Evolutionary conservation across 1,140 invertebrate species (phyloP).

Genomic region (Drosophila oshimai): DNA sequence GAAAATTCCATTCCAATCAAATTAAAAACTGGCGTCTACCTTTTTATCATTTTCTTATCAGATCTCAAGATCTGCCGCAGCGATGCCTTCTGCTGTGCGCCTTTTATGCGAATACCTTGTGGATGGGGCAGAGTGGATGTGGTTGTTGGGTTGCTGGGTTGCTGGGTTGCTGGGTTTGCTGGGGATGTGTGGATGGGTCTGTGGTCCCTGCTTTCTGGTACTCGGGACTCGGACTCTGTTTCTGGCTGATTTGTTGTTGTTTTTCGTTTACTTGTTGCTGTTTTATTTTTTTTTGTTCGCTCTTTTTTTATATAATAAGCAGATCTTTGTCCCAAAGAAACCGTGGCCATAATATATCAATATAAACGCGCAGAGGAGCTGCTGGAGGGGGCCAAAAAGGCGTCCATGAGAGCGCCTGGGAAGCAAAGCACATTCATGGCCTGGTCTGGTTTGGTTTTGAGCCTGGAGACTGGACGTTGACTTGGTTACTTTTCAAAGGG

Average conservation of each 20-base stretch:
- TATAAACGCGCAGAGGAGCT: constrained; percentile 60
- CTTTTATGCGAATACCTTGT: constrained; percentile 60
- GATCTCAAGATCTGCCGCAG: constrained; percentile 81
- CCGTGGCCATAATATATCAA: constrained; percentile 82
- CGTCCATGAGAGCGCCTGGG: constrained; percentile 70
- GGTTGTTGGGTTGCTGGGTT: too few species aligned
- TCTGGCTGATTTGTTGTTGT: constrained; percentile 63
- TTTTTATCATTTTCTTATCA: constrained; percentile 83
- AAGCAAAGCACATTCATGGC: constrained; percentile 77
- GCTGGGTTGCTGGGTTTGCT: constrained; percentile 3
- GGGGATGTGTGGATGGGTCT: constrained; percentile 57
- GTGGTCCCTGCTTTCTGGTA: constrained; percentile 24
- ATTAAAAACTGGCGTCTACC: constrained; percentile 83
- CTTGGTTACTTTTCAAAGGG: constrained; percentile 19
- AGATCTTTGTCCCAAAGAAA: constrained; percentile 83
- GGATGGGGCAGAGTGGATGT: constrained; percentile 21
- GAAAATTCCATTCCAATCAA: constrained; percentile 82
- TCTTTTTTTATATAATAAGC: constrained; percentile 80
- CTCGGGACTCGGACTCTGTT: constrained; percentile 37
- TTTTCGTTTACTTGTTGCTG: constrained; percentile 50
- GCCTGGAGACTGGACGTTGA: constrained; percentile 61
- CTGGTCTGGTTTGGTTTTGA: constrained; percentile 28
- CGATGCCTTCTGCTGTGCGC: constrained; percentile 79
- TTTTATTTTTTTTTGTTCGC: constrained; percentile 48
- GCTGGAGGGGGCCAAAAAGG: constrained; percentile 4